Evolutionary conservation across 2,113 vertebrate species (phyloP).

Genomic region (Athene noctua): DNA sequence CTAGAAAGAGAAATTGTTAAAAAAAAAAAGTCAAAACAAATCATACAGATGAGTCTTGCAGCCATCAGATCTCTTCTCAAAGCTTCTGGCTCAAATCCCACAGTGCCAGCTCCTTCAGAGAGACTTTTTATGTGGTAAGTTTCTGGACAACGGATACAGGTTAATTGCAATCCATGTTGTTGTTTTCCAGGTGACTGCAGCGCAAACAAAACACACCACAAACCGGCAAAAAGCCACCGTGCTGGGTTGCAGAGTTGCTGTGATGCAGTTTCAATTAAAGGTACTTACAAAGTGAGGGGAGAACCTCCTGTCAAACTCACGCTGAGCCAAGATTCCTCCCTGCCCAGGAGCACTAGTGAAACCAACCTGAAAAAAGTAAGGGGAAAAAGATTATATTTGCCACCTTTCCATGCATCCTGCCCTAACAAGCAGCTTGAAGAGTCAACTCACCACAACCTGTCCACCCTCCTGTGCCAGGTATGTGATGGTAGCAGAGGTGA

Average conservation of each 20-base stretch:
- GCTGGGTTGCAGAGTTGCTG: background rate
- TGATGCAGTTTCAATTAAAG: fast-evolving
- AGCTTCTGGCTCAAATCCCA: background rate
- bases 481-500: constrained; percentile 91
- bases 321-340: constrained; percentile 93
- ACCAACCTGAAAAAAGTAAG: constrained; percentile 76
- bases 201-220: background rate
- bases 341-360: constrained; percentile 94
- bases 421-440: background rate
- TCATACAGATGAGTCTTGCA: background rate
- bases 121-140: background rate
- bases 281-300: constrained; percentile 93
- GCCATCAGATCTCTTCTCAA: background rate
- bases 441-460: constrained; percentile 85
- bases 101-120: background rate
- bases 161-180: fast-evolving
- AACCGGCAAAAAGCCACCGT: background rate
- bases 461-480: constrained; percentile 93
- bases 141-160: background rate
- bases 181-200: background rate
- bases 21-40: background rate
- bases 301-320: constrained; percentile 93
- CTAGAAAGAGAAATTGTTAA: constrained; percentile 51
- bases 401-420: background rate
- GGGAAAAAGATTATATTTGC: background rate